Evolutionary conservation across 2,113 vertebrate species (phyloP), one percentile per base, ranked within the genome.

Genomic region (Pomatostomus ruficeps): DNA sequence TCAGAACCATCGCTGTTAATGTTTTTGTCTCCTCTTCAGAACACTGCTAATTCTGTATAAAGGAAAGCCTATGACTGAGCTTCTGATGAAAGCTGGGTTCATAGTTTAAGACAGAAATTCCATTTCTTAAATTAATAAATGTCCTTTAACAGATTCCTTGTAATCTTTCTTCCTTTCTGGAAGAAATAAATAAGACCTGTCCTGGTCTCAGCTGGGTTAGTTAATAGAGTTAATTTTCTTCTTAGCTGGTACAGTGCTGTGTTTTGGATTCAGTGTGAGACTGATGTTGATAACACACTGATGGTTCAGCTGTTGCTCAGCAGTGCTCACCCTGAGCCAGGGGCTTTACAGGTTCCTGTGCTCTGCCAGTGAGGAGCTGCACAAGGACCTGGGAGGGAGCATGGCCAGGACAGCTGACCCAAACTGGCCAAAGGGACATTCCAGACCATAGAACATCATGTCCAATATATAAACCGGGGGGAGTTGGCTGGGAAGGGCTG

Each of bases 401-500:
- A 57, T 9, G 51, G 51, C 21, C 67, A 33, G 58, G 33, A 57
- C 43, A 80, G 49, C 31, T 51, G 43, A 51, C 8, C 14, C 0
- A 0, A 46, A 78, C 11, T 29, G 38, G 6, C 25, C 25, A 75
- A 10, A 52, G 17, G 11, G 38, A 45, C n/a, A 52, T 52, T 38
- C 17, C 21, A 40, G 1, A n/a, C 8, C 29, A 40, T 1, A 35
- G 16, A 1, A 2, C 14, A 22, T n/a, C 20, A 38, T 35, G 24
- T 4, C 11, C 46, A 40, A 14, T 3, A 35, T 5, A 22, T 19
- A 46, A 75, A 61, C 38, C 1, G 3, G 11, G 7, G 4, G 4
- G 11, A 35, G 2, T 7, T 61, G 46, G 13, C 29, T 38, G 7
- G 28, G 28, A 51, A 8, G 10, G 10, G 10, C 31, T 0, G 0